These are phyloP conservation scores for Hylaeus volcanicus DNA, from an alignment of 1,140 invertebrate genomes.

Conservation along the genomic window DNA sequence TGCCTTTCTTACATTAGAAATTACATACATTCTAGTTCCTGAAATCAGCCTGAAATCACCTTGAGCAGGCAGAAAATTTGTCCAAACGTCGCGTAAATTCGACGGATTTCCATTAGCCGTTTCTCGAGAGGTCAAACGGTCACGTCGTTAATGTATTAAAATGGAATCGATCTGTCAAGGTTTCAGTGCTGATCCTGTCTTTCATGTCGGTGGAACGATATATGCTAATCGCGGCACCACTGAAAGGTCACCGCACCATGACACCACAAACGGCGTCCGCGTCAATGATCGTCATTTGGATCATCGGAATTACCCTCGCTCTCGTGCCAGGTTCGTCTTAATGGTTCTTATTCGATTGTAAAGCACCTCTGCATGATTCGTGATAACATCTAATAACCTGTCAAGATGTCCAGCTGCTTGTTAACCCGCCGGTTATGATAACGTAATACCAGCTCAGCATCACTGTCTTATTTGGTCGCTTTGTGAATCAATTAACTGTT, in stretches of 20 bases:
- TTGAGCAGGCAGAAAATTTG: too few relatives aligned
- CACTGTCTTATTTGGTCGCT: background rate
- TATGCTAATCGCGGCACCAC: constrained; percentile 86
- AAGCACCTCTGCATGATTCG: background rate
- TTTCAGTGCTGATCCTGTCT: constrained; percentile 87
- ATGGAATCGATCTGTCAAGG: constrained; percentile 73
- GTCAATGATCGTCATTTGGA: constrained; percentile 84
- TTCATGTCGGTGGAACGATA: constrained; percentile 90
- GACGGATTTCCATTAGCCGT: background rate
- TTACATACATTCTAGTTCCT: too few relatives aligned
- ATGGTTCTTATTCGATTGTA: background rate
- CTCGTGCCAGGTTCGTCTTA: constrained; percentile 83
- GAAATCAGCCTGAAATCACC: too few relatives aligned
- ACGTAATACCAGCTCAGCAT: background rate
- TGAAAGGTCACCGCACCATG: constrained; percentile 82
- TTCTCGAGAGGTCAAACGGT: background rate
- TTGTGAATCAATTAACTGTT: constrained; percentile 25
- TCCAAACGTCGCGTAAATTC: background rate
- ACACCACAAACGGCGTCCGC: constrained; percentile 81
- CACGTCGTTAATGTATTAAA: constrained; percentile 8
- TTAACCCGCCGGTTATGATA: constrained; percentile 25
- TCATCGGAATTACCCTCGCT: constrained; percentile 83
- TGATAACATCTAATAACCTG: constrained; percentile 38
- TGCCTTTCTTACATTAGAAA: too few relatives aligned
- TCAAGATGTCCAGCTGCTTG: constrained; percentile 12